Conservation (phyloP, 2,113 vertebrate genomes). For the Athene noctua region DNA sequence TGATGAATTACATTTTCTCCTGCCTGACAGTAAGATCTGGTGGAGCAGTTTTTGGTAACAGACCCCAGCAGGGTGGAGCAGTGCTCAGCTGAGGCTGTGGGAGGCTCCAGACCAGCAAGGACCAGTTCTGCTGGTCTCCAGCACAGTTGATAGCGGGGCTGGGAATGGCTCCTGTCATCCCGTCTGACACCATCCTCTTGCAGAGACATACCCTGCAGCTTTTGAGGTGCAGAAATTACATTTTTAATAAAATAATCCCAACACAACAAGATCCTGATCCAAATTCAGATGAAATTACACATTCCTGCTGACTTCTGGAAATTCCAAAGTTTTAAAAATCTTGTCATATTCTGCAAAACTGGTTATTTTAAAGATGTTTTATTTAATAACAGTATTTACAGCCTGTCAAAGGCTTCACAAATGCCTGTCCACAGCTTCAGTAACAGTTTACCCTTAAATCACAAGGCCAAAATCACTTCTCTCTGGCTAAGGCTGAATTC, state of each 20-base stretch:
- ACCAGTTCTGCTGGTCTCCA: neutral
- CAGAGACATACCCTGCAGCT: neutral
- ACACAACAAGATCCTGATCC: neutral
- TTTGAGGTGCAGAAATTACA: neutral
- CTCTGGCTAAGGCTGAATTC: neutral
- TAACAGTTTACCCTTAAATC: neutral
- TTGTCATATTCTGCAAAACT: neutral
- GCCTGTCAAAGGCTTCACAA: neutral
- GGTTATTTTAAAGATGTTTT: neutral
- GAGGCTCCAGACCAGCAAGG: neutral
- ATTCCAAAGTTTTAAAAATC: neutral
- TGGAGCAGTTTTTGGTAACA: neutral
- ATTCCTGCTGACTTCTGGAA: neutral
- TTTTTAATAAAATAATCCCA: neutral
- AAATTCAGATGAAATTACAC: neutral
- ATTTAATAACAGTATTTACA: neutral
- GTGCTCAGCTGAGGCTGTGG: neutral
- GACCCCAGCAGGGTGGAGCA: neutral
- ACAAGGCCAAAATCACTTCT: neutral
- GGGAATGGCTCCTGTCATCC: neutral
- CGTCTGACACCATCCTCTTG: neutral
- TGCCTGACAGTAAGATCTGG: neutral
- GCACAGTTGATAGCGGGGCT: neutral
- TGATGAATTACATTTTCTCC: neutral
- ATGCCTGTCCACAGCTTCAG: neutral